Evolutionary conservation across 2,888 invertebrate species (phyloP), one percentile per base, ranked within the genome.

Genomic region (Clostera curtula): DNA sequence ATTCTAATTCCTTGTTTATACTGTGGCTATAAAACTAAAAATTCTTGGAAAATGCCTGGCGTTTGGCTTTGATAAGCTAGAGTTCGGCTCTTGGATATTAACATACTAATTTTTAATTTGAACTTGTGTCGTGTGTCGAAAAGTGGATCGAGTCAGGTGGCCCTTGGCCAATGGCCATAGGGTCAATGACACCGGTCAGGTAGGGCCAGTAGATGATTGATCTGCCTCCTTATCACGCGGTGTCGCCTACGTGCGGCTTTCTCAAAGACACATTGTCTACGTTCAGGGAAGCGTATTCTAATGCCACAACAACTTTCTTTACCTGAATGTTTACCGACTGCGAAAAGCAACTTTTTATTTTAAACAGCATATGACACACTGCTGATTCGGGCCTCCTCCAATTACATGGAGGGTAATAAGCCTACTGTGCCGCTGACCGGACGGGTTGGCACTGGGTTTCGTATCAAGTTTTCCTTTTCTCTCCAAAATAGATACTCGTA

Each of bases 231-330:
- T 82, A 82, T 82, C 83, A 79, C 57, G 56, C 62, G 56, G 60
- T 70, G 77, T 77, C 77, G 74, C 75, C 77, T 74, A 72, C 71
- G 65, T 66, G 69, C 79, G 83, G 80, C 75, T 49, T 60, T 59
- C 68, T 80, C 82, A 82, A 83, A 82, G 79, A 61, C 63, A 63
- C 65, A 80, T 76, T 80, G 80, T 82, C 69, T 69, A 49, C 55
- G 59, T 44, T 54, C 61, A 60, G 49, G 52, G 52, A 65, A 60
- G 56, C 62, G 57, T 68, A 58, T 60, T 58, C 58, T 74, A 68
- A 73, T 72, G 68, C 53, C 43, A 37, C 28, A 36, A 40, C 32
- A 42, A 40, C 29, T 45, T 45, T 36, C 26, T 32, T 28, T 29
- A n/a, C n/a, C n/a, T n/a, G n/a, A n/a, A n/a, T n/a, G n/a, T n/a